Percentiles rank a stretch among this genome's conserved stretches.
These are phyloP conservation scores for Odontomachus brunneus DNA, from an alignment of 1,140 invertebrate genomes.

Conservation along the genomic window DNA sequence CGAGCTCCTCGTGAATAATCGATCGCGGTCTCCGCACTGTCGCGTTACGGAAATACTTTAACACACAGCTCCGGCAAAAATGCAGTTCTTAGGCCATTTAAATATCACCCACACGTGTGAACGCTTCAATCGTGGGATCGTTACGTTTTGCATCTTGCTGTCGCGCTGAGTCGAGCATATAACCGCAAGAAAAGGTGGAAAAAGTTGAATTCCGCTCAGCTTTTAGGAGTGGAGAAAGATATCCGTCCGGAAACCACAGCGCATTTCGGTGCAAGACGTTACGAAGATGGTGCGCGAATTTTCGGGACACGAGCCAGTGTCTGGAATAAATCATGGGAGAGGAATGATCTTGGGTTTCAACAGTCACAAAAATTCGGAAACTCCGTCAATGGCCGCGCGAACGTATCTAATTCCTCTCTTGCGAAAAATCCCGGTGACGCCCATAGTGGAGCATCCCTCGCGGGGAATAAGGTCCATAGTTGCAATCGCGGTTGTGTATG, in stretches of 20 bases:
- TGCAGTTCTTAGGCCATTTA: constrained; percentile 46
- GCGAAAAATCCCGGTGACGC: constrained; percentile 21
- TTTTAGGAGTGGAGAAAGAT: background rate
- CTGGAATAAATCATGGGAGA: too few relatives aligned
- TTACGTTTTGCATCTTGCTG: constrained; percentile 36
- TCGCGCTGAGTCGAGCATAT: background rate
- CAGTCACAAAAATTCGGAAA: constrained; percentile 8
- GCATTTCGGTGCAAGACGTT: background rate
- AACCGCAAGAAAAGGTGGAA: constrained; percentile 6
- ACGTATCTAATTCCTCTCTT: background rate
- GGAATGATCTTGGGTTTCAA: background rate
- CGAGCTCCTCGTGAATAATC: constrained; percentile 45
- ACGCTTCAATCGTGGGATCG: constrained; percentile 49
- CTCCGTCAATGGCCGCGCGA: constrained; percentile 4
- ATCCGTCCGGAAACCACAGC: background rate
- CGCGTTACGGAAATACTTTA: constrained; percentile 29
- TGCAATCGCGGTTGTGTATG: constrained; percentile 64
- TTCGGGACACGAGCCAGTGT: background rate
- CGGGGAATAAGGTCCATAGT: constrained; percentile 68
- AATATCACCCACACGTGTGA: constrained; percentile 54
- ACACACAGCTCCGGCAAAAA: background rate
- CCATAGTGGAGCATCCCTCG: constrained; percentile 25
- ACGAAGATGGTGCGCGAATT: background rate
- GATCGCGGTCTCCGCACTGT: constrained; percentile 16
- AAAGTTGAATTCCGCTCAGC: background rate